Conservation (phyloP, 2,113 vertebrate species). For the Hepsetus odoe region DNA sequence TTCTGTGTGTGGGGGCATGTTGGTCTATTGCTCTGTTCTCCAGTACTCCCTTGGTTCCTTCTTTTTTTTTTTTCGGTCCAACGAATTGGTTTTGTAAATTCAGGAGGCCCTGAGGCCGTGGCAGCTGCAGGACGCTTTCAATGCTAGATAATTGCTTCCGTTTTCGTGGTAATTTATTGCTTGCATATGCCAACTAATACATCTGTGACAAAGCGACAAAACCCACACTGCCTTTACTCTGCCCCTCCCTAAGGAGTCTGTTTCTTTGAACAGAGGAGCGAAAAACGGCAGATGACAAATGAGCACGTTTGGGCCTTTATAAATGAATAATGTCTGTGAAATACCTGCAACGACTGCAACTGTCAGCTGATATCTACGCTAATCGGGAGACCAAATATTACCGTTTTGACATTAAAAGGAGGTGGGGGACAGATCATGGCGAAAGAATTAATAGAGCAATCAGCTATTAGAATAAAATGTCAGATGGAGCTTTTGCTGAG, state of each 20-base stretch:
- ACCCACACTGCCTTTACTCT: conserved; percentile 67
- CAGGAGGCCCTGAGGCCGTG: conserved; percentile 88
- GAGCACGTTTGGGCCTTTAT: conserved; percentile 85
- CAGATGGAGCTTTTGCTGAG: conserved; percentile 76
- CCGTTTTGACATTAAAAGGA: conserved; percentile 82
- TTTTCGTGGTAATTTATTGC: conserved; percentile 97
- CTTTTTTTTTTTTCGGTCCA: conserved; percentile 66
- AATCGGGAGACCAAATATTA: conserved; percentile 92
- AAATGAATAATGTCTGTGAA: conserved; percentile 93
- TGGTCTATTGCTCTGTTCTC: conserved; percentile 52
- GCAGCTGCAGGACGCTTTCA: conserved; percentile 90
- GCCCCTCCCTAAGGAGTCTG: conserved; percentile 39
- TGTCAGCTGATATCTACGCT: conserved; percentile 85
- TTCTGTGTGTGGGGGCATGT: conserved; percentile 27
- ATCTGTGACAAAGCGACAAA: conserved; percentile 74
- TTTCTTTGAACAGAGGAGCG: conserved; percentile 42
- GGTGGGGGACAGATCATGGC: conserved; percentile 74
- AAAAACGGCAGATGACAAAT: conserved; percentile 82
- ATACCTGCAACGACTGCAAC: conserved; percentile 88
- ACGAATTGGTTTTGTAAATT: conserved; percentile 90
- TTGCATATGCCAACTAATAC: conserved; percentile 98
- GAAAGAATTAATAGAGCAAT: conserved; percentile 87
- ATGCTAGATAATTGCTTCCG: conserved; percentile 97
- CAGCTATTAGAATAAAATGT: conserved; percentile 83
- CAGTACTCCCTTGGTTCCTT: conserved; percentile 52